phyloP scores from a whole-genome alignment of 1,140 invertebrate species.

The Oryctes rhinoceros region DNA sequence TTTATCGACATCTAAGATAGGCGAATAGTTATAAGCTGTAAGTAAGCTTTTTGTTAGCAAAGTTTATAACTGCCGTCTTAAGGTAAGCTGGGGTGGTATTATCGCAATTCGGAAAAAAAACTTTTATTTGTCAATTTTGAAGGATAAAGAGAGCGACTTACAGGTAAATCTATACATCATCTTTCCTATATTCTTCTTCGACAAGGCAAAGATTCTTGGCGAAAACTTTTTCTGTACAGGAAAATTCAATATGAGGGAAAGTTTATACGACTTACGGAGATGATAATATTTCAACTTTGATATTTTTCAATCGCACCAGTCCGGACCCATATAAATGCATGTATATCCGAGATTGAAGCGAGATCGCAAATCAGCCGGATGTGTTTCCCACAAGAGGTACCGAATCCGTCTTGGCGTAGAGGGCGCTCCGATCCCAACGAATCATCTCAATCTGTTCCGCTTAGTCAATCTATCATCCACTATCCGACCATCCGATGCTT shows the following conservation, averaged over 20 bases:
- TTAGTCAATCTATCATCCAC: not conserved
- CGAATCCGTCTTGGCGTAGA: not conserved
- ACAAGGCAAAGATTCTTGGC: too few species aligned
- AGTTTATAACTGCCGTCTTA: too few species aligned
- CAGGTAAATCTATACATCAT: too few species aligned
- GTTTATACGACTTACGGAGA: not conserved
- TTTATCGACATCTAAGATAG: too few species aligned
- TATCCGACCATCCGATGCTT: not conserved
- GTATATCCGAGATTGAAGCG: constrained; percentile 4
- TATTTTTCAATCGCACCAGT: constrained; percentile 7
- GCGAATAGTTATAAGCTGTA: too few species aligned
- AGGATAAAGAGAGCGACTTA: too few species aligned
- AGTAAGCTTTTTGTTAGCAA: too few species aligned
- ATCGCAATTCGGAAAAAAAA: too few species aligned
- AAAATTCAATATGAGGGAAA: not conserved
- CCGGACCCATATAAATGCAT: not conserved
- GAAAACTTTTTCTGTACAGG: not conserved
- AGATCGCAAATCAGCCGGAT: constrained; percentile 3
- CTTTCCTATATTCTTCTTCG: too few species aligned
- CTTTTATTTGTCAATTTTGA: too few species aligned
- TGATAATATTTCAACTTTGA: constrained; percentile 19
- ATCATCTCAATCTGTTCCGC: constrained; percentile 13
- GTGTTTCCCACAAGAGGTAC: not conserved
- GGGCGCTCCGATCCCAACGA: not conserved
- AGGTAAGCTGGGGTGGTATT: too few species aligned